phyloP scores from a whole-genome alignment of 2,797 vertebrate genomes.

The Tinamus major region DNA sequence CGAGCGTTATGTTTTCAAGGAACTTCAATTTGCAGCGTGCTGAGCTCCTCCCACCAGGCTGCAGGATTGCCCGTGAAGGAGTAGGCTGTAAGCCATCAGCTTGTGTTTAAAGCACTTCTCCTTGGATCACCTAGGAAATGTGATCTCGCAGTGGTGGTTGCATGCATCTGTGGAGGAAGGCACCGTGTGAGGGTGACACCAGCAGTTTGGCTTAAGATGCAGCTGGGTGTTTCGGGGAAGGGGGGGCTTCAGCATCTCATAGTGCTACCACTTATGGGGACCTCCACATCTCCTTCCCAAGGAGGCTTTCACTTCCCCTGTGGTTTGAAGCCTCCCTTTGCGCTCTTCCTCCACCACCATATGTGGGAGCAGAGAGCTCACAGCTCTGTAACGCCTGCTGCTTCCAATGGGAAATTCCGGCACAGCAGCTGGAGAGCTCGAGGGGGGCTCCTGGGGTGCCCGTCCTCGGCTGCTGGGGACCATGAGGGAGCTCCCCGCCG shows the following conservation, averaged over 20 bases:
- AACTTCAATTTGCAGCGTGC: neutral
- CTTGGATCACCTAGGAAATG: neutral
- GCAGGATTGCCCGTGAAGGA: neutral
- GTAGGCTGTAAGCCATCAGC: neutral
- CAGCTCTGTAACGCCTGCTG: neutral
- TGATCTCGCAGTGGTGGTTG: neutral
- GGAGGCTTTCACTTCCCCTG: rapidly evolving
- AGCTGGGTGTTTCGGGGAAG: neutral
- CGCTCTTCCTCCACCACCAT: neutral
- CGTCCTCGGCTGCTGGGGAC: neutral
- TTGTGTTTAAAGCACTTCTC: neutral
- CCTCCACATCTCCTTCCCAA: neutral
- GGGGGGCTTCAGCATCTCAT: neutral
- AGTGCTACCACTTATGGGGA: neutral
- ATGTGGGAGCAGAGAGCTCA: neutral
- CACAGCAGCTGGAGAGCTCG: neutral
- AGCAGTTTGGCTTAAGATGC: neutral
- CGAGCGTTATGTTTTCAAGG: neutral
- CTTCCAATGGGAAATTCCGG: neutral
- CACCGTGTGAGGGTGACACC: neutral
- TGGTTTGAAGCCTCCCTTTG: neutral
- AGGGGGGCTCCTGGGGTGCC: neutral
- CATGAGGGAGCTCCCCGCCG: neutral
- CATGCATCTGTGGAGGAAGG: neutral
- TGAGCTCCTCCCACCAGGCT: neutral